phyloP scores from a whole-genome alignment of 2,797 vertebrate genomes.

The Melanotaenia parkinsoni region DNA sequence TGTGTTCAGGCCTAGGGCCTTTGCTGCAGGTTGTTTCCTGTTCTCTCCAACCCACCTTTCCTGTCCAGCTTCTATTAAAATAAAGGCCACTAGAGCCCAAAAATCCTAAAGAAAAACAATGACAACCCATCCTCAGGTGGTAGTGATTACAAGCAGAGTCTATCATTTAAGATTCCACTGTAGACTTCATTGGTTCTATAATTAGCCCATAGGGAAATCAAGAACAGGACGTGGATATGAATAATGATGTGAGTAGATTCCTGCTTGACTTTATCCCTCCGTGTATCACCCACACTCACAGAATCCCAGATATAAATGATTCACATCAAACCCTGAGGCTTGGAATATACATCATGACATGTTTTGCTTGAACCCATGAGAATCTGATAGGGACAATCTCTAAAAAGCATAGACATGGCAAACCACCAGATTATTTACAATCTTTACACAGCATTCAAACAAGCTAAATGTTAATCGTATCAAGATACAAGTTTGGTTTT shows the following conservation, averaged over 20 bases:
- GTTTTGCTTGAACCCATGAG: not conserved
- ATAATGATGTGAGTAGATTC: conserved; percentile 46
- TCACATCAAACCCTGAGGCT: conserved; percentile 31
- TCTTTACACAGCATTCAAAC: not conserved
- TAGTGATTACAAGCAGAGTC: conserved; percentile 60
- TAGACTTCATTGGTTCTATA: conserved; percentile 48
- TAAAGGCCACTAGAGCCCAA: no score
- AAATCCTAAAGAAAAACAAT: conserved; percentile 8
- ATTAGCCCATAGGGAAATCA: conserved; percentile 64
- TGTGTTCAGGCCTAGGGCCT: no score
- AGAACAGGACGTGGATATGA: conserved; percentile 30
- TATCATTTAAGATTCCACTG: conserved; percentile 57
- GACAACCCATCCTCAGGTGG: conserved; percentile 39
- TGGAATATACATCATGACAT: not conserved
- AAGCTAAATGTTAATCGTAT: not conserved
- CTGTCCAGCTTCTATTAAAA: no score
- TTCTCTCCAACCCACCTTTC: no score
- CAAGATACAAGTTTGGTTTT: not conserved
- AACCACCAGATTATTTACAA: not conserved
- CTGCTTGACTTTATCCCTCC: conserved; percentile 39
- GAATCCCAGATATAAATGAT: conserved; percentile 29
- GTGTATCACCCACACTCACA: conserved; percentile 25
- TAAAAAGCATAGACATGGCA: not conserved
- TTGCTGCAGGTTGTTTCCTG: no score
- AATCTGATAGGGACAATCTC: not conserved